Evolutionary conservation across 2,797 vertebrate genomes (phyloP).

Genomic region (Semotilus atromaculatus): DNA sequence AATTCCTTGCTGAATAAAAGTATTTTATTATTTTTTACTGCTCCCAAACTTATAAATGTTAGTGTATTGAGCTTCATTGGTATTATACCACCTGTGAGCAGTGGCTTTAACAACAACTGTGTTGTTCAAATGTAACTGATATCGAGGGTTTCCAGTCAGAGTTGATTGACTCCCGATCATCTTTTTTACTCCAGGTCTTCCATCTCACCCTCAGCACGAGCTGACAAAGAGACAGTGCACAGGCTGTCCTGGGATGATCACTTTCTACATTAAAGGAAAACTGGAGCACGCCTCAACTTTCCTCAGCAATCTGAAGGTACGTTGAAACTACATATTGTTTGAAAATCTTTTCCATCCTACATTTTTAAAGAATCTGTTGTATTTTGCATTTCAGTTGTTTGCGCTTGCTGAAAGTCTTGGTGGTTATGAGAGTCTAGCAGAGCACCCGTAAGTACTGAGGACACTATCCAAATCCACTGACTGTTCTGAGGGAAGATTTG

Average conservation of each 20-base stretch:
- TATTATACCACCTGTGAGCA: not conserved
- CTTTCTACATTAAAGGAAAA: constrained; percentile 89
- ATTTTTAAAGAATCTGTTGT: not conserved
- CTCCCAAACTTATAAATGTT: not conserved
- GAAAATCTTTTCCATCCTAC: not conserved
- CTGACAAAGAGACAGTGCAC: constrained; percentile 87
- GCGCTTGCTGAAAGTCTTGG: constrained; percentile 90
- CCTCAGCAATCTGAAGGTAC: constrained; percentile 89
- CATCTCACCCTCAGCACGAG: constrained; percentile 90
- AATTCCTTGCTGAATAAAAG: not conserved
- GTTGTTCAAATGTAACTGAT: not conserved
- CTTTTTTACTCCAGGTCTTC: constrained; percentile 78
- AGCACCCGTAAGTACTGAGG: constrained; percentile 89
- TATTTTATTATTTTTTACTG: not conserved
- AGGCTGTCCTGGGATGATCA: constrained; percentile 88
- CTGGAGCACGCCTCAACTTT: constrained; percentile 82
- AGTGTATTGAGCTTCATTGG: not conserved
- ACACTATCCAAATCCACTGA: not conserved
- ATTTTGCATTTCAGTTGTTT: constrained; percentile 79
- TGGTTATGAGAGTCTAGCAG: constrained; percentile 93
- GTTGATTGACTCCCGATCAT: not conserved
- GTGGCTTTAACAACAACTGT: no score
- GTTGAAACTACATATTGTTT: not conserved
- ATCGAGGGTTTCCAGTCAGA: not conserved
- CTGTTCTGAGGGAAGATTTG: not conserved